Evolutionary conservation across 1,140 invertebrate genomes (phyloP).

Genomic region (Lepidotrigona ventralis): DNA sequence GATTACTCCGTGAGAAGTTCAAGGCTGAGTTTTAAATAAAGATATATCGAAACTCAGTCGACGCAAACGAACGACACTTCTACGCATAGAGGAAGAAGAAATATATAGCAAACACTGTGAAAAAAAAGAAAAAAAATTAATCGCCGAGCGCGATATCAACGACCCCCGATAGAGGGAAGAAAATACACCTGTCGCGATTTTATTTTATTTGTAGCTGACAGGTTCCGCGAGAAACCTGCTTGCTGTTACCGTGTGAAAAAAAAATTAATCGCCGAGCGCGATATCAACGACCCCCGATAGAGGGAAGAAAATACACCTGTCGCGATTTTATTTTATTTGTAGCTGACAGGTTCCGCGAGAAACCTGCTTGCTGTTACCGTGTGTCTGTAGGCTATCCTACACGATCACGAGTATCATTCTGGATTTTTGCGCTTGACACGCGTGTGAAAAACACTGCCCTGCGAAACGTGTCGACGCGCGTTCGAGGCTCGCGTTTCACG

Average conservation of each 20-base stretch:
- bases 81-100: not conserved
- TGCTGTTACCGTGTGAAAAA: not conserved
- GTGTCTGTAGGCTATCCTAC: slow-evolving; percentile 1
- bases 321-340: slow-evolving; percentile 50
- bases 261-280: not conserved
- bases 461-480: slow-evolving; percentile 6
- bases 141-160: not conserved
- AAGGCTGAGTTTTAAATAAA: not conserved
- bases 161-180: slow-evolving; percentile 16
- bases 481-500: not conserved
- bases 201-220: slow-evolving; percentile 55
- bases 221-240: slow-evolving; percentile 17
- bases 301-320: slow-evolving; percentile 40
- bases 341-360: slow-evolving; percentile 38
- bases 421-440: slow-evolving; percentile 34
- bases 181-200: slow-evolving; percentile 31
- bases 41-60: too few relatives aligned
- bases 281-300: not conserved
- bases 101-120: not conserved
- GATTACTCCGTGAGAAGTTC: not conserved
- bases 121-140: not conserved
- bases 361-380: not conserved
- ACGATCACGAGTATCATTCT: slow-evolving; percentile 24
- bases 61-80: too few relatives aligned
- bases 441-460: slow-evolving; percentile 18